Evolutionary conservation across 2,113 vertebrate species (phyloP).

Genomic region (Strigops habroptila): DNA sequence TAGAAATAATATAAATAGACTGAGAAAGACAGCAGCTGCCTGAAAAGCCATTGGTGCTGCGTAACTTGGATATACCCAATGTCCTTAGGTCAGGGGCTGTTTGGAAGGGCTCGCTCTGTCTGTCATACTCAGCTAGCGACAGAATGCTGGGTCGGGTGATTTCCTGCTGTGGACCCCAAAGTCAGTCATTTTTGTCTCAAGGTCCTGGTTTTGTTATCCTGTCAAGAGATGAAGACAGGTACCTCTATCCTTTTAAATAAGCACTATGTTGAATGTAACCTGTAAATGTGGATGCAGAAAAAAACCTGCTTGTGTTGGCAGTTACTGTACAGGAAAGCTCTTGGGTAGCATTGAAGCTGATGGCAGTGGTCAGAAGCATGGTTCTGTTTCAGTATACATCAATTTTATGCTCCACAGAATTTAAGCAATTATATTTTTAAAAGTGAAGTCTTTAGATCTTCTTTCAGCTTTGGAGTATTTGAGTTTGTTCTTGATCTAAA

Average conservation of each 20-base stretch:
- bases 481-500: background rate
- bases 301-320: background rate
- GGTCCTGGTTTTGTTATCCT: background rate
- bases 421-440: background rate
- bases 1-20: background rate
- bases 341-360: background rate
- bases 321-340: background rate
- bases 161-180: background rate
- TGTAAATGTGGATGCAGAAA: background rate
- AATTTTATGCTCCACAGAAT: background rate
- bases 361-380: background rate
- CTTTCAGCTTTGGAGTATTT: background rate
- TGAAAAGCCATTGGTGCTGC: fast-evolving
- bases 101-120: background rate
- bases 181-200: background rate
- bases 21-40: background rate
- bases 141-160: background rate
- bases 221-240: background rate
- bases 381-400: background rate
- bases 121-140: background rate
- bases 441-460: background rate
- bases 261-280: background rate
- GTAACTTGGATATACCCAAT: background rate
- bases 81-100: background rate
- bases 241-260: background rate